phyloP scores from a whole-genome alignment of 1,140 invertebrate genomes.

The Lanistes nyassanus region DNA sequence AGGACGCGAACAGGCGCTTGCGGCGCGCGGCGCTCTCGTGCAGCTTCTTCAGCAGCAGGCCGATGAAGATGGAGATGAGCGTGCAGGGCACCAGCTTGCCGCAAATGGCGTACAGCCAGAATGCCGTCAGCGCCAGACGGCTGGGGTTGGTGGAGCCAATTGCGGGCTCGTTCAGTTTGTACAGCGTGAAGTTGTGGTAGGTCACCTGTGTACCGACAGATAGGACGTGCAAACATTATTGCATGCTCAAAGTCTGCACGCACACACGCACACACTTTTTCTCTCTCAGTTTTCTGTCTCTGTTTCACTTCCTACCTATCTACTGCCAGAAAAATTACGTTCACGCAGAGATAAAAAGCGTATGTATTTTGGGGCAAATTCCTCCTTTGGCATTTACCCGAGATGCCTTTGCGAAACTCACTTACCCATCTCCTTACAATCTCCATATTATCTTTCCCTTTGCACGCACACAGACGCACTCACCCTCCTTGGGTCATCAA shows the following conservation, averaged over 20 bases:
- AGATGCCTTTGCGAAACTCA: no score
- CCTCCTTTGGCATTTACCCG: no score
- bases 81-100: conserved; percentile 64
- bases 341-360: no score
- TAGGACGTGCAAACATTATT: background rate
- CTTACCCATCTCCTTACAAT: no score
- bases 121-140: conserved; percentile 31
- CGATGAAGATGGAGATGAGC: conserved; percentile 64
- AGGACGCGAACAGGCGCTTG: conserved; percentile 62
- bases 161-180: conserved; percentile 24
- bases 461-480: no score
- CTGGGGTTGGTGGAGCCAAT: conserved; percentile 30
- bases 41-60: conserved; percentile 63
- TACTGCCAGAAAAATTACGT: no score
- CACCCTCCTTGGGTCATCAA: no score
- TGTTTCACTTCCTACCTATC: background rate
- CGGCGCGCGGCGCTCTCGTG: conserved; percentile 57
- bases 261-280: background rate
- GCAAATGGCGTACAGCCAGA: conserved; percentile 47
- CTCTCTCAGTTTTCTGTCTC: background rate
- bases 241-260: background rate
- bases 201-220: background rate
- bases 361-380: no score
- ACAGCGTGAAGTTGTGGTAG: conserved; percentile 6
- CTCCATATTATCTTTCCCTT: no score